Conservation (phyloP, 2,797 vertebrate species). For the Semaprochilodus insignis region DNA sequence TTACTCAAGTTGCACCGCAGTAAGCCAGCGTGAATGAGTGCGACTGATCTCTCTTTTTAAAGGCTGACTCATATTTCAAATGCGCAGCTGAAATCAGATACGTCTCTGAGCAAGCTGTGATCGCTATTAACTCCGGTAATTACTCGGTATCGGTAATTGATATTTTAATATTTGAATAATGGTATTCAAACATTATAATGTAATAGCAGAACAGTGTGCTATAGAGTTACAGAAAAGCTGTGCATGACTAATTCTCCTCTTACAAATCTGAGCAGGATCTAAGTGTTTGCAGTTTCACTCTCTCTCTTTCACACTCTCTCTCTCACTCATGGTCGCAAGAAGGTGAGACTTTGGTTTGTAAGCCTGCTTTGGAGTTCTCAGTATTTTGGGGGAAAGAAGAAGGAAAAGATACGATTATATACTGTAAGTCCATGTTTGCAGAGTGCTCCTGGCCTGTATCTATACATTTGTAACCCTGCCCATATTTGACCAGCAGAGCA, state of each 20-base stretch:
- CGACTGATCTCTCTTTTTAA: slow-evolving; percentile 54
- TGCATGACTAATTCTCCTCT: slow-evolving; percentile 29
- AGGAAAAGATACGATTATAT: not conserved
- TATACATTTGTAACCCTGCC: slow-evolving; percentile 29
- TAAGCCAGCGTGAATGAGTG: slow-evolving; percentile 40
- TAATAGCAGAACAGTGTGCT: slow-evolving; percentile 36
- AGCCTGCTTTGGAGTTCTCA: not conserved
- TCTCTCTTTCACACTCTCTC: not conserved
- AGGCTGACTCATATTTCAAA: slow-evolving; percentile 55
- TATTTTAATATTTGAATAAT: slow-evolving; percentile 44
- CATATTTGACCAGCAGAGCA: slow-evolving; percentile 37
- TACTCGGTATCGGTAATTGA: slow-evolving; percentile 60
- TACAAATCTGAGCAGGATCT: slow-evolving; percentile 20
- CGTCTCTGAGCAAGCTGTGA: slow-evolving; percentile 49
- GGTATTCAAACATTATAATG: slow-evolving; percentile 24
- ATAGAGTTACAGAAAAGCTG: slow-evolving; percentile 54
- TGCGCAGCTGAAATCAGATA: slow-evolving; percentile 53
- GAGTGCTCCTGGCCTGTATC: not conserved
- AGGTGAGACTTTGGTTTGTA: slow-evolving; percentile 7
- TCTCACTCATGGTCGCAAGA: not conserved
- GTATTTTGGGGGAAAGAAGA: not conserved
- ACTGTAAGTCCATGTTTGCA: slow-evolving; percentile 10
- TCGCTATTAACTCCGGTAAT: slow-evolving; percentile 61
- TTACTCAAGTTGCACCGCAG: slow-evolving; percentile 34
- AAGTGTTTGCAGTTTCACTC: not conserved